Conservation (phyloP, 2,797 vertebrate species). For the Nyctalus aviator region DNA sequence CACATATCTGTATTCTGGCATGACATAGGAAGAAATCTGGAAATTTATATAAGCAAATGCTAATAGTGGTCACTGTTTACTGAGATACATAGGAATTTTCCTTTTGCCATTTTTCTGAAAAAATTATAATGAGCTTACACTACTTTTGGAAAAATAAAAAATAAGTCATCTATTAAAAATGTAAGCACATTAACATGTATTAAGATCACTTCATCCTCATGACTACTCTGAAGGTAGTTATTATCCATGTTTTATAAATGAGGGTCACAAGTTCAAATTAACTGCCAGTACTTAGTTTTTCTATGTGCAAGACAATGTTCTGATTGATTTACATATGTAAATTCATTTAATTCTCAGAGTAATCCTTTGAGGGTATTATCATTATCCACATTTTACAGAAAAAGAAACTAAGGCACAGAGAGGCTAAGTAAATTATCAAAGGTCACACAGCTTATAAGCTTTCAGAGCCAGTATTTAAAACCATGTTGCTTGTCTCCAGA, state of each 20-base stretch:
- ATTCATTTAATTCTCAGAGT: background rate
- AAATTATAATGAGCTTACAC: background rate
- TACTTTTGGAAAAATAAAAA: constrained; percentile 24
- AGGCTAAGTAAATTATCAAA: background rate
- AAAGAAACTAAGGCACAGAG: constrained; percentile 4
- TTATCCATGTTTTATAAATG: background rate
- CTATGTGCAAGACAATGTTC: background rate
- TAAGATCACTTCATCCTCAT: constrained; percentile 3
- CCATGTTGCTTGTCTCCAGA: background rate
- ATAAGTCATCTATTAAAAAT: background rate
- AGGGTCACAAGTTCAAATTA: constrained; percentile 2
- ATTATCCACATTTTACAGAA: background rate
- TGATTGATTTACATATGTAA: background rate
- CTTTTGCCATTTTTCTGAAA: constrained; percentile 39
- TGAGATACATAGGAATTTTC: background rate
- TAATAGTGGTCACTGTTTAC: background rate
- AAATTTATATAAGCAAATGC: background rate
- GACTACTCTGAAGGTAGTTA: background rate
- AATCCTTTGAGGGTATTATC: background rate
- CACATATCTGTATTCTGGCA: background rate
- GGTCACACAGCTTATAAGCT: background rate
- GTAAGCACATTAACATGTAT: background rate
- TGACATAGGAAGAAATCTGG: background rate
- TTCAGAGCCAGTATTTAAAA: background rate
- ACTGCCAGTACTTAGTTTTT: background rate